These are phyloP conservation scores for Perodicticus potto DNA, from an alignment of 2,797 vertebrate genomes.

Conservation along the genomic window DNA sequence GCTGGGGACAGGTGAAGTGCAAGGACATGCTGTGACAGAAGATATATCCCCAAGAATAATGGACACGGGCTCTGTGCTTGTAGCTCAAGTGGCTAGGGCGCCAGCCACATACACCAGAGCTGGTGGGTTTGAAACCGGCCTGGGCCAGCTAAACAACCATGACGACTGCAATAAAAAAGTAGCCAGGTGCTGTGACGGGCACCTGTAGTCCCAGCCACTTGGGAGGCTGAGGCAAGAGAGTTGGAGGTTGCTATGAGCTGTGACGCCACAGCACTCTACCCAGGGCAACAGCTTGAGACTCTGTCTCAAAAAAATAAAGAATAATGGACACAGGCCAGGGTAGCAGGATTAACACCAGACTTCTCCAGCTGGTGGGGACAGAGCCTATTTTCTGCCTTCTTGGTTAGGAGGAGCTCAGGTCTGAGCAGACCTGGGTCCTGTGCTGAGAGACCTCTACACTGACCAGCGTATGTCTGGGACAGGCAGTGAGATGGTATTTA, in stretches of 20 bases:
- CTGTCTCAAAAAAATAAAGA: neutral
- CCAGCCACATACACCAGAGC: no score
- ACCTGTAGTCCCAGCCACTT: no score
- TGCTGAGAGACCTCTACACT: neutral
- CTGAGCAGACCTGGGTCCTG: neutral
- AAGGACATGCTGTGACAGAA: neutral
- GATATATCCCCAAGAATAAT: neutral
- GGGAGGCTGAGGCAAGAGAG: no score
- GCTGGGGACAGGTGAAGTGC: neutral
- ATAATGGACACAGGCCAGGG: neutral
- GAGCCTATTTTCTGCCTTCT: fast-evolving
- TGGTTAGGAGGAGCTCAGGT: neutral
- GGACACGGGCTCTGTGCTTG: no score
- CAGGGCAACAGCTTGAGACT: no score
- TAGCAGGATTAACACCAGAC: neutral
- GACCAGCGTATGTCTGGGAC: neutral
- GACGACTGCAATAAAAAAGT: no score
- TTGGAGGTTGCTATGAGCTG: no score
- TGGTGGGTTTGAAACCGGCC: no score
- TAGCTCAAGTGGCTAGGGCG: no score
- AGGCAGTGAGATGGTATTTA: neutral
- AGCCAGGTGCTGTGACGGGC: no score
- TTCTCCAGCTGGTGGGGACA: neutral
- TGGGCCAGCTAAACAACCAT: no score
- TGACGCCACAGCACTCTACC: no score